Percentiles rank a stretch among this genome's conserved stretches.
These are phyloP conservation scores for Pilophorus perplexus DNA, from an alignment of 2,888 invertebrate species.

Conservation along the genomic window DNA sequence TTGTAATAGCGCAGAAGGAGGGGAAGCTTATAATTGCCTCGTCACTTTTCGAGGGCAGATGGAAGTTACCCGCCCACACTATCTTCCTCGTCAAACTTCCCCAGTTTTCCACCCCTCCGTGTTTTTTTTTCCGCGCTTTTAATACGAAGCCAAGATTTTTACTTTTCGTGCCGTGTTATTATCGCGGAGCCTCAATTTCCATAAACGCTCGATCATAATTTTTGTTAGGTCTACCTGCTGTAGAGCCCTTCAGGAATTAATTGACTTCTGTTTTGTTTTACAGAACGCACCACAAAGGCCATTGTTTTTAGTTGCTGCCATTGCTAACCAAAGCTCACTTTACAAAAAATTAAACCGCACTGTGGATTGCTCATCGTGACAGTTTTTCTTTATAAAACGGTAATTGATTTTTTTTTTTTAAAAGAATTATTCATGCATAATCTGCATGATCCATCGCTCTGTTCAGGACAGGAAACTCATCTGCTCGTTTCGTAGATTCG, in stretches of 20 bases:
- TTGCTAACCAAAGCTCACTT: too few relatives aligned
- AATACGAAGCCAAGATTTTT: conserved; percentile 17
- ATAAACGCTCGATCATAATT: conserved; percentile 22
- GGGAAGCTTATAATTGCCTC: conserved; percentile 13
- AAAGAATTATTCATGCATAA: too few relatives aligned
- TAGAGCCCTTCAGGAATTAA: neutral
- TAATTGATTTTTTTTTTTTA: too few relatives aligned
- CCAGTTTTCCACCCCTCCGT: conserved; percentile 5
- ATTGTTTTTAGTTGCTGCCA: too few relatives aligned
- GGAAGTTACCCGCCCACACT: conserved; percentile 11
- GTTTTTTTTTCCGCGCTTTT: neutral
- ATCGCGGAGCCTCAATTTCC: conserved; percentile 6
- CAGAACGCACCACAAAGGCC: neutral
- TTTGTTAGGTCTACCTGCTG: conserved; percentile 4
- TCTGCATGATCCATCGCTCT: too few relatives aligned
- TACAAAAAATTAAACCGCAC: too few relatives aligned
- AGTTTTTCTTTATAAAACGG: too few relatives aligned
- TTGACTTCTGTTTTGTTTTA: neutral
- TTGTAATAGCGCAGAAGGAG: too few relatives aligned
- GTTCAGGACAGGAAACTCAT: too few relatives aligned
- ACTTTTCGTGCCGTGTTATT: conserved; percentile 18
- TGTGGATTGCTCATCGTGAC: too few relatives aligned
- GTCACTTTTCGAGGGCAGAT: conserved; percentile 15
- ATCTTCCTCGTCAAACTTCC: conserved; percentile 12
- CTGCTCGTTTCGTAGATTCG: too few relatives aligned